phyloP scores from a whole-genome alignment of 1,140 invertebrate genomes.

The Reticulitermes speratus region DNA sequence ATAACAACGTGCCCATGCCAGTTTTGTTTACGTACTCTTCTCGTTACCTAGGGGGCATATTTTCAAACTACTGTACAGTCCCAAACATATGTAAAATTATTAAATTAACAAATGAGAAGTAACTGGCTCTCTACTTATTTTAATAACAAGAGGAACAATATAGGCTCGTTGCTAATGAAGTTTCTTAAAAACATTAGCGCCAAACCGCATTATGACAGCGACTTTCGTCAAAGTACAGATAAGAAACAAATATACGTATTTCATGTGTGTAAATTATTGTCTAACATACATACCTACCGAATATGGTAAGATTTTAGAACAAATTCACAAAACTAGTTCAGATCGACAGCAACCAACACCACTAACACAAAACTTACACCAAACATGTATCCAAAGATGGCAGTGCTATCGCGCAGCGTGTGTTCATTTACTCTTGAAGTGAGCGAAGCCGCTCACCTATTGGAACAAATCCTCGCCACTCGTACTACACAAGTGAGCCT shows the following conservation, averaged over 20 bases:
- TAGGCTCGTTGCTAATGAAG: not conserved
- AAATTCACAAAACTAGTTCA: not conserved
- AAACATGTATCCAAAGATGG: not conserved
- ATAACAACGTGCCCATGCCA: too few relatives aligned
- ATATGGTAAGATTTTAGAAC: not conserved
- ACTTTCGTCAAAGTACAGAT: not conserved
- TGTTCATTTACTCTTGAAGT: not conserved
- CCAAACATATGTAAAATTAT: not conserved
- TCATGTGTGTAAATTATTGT: not conserved
- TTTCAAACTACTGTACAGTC: not conserved
- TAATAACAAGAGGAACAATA: not conserved
- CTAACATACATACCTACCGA: not conserved
- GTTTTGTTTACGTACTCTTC: not conserved
- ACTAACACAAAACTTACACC: not conserved
- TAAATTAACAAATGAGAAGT: not conserved
- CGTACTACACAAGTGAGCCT: too few relatives aligned
- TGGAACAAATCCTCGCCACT: too few relatives aligned
- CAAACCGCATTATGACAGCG: not conserved
- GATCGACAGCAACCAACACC: not conserved
- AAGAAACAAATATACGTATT: not conserved
- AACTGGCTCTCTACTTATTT: not conserved
- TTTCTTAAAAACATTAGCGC: not conserved
- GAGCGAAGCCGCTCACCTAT: too few relatives aligned
- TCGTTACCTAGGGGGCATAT: not conserved
- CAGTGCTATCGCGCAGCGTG: not conserved